Base-by-base conservation (phyloP, 2,888 invertebrate species). In the Thysanoteuthis rhombus region DNA sequence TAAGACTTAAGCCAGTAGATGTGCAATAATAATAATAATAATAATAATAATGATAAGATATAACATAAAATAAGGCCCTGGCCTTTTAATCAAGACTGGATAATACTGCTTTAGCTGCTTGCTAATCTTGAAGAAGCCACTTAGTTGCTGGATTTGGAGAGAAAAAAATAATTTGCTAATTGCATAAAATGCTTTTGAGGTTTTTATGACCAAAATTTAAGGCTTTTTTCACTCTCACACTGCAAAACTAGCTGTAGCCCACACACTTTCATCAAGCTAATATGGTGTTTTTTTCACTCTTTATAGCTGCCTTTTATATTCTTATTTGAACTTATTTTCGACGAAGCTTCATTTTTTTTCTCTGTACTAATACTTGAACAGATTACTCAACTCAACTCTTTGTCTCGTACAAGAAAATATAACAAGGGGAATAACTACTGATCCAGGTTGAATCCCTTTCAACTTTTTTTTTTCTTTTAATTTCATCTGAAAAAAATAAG, bases 1-100 rank as follows among this genome's bases (percentile, higher is more conserved):
- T 95, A 93, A 93, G 94, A 92, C n/a, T 75, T n/a, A 75, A 75
- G 75, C 52, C n/a, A 36, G 36, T 40, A 32, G 89, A 45, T 36
- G 58, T 42, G 58, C 52, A 38, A 6, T 93, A 39, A 38, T n/a
- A 93, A 38, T 38, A 45, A 93, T 93, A 32, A 28, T n/a, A 93
- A 47, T 52, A 58, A 58, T 25, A 25, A 58, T 58, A 58, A 32
- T 58, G 2, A 4, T 58, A 2, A 75, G 32, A n/a, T 47, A 47
- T 47, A 47, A 19, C 10, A 75, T n/a, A 75, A n/a, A 32, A 75
- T n/a, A 75, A n/a, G 8, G 8, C n/a, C 32, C 32, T 1, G n/a
- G 32, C 32, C n/a, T 75, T 75, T 75, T n/a, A n/a, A 75, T 75
- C 16, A n/a, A 25, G 25, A 22, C 19, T n/a, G n/a, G 36, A 75